Conservation (phyloP, 2,113 vertebrate genomes). For the Sander lucioperca region DNA sequence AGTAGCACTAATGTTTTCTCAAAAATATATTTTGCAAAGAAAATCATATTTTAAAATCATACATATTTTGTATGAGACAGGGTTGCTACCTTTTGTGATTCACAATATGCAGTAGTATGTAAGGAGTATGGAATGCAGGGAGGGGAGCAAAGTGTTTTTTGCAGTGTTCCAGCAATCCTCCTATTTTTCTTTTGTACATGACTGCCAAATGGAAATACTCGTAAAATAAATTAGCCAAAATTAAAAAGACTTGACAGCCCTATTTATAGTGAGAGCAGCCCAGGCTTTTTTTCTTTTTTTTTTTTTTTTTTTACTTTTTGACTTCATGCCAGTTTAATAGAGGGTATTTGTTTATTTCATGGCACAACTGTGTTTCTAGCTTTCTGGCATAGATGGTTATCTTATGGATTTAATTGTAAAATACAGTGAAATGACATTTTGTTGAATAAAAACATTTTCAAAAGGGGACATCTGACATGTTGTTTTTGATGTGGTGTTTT, state of each 20-base stretch:
- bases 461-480: neutral
- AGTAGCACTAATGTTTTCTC: neutral
- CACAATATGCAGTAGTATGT: neutral
- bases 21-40: neutral
- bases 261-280: neutral
- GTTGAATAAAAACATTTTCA: conserved; percentile 14
- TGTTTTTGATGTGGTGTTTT: conserved; percentile 1
- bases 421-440: neutral
- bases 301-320: too few relatives aligned
- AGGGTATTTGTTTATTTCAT: neutral
- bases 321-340: neutral
- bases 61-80: neutral
- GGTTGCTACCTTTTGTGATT: neutral
- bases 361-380: neutral
- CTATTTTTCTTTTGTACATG: conserved; percentile 10
- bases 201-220: conserved; percentile 13
- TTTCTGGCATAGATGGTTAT: neutral
- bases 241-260: neutral
- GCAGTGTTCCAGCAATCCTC: neutral
- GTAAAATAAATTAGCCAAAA: neutral
- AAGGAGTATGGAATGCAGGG: conserved; percentile 6
- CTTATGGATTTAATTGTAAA: neutral
- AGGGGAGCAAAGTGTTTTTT: conserved; percentile 2
- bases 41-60: neutral
- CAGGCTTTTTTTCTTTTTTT: neutral